These are phyloP conservation scores for Speoplatyrhinus poulsoni DNA, from an alignment of 2,113 vertebrate genomes.

Conservation along the genomic window DNA sequence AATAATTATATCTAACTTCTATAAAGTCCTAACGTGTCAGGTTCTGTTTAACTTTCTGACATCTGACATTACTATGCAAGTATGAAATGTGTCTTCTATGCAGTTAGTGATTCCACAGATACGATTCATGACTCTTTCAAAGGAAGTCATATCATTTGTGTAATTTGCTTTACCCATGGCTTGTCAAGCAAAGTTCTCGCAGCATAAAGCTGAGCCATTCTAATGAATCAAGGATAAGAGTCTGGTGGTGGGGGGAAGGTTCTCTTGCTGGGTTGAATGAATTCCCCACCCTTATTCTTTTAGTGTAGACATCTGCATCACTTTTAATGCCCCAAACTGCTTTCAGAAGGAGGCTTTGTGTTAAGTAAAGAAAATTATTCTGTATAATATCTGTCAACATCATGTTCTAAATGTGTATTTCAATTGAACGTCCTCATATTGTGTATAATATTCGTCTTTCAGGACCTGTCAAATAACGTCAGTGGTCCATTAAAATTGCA, in stretches of 20 bases:
- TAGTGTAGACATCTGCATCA: too few relatives aligned
- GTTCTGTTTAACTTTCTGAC: too few relatives aligned
- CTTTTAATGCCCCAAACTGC: too few relatives aligned
- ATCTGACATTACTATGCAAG: background rate
- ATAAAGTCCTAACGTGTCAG: too few relatives aligned
- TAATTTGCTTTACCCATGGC: background rate
- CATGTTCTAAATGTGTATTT: background rate
- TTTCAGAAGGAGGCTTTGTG: too few relatives aligned
- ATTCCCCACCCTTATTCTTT: too few relatives aligned
- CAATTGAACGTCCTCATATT: background rate
- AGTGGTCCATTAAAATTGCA: background rate
- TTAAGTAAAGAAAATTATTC: too few relatives aligned
- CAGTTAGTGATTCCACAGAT: background rate
- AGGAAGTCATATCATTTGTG: constrained; percentile 8
- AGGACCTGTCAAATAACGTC: background rate
- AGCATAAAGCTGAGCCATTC: background rate
- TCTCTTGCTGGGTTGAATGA: too few relatives aligned
- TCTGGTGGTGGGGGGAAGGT: too few relatives aligned
- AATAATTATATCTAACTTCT: too few relatives aligned
- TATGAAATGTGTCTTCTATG: background rate
- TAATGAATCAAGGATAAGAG: too few relatives aligned
- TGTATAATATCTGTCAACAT: too few relatives aligned
- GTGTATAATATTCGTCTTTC: constrained; percentile 5
- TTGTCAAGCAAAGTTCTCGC: background rate
- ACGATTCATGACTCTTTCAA: background rate